phyloP scores from a whole-genome alignment of 2,888 invertebrate genomes.

The Caenorhabditis panamensis region DNA sequence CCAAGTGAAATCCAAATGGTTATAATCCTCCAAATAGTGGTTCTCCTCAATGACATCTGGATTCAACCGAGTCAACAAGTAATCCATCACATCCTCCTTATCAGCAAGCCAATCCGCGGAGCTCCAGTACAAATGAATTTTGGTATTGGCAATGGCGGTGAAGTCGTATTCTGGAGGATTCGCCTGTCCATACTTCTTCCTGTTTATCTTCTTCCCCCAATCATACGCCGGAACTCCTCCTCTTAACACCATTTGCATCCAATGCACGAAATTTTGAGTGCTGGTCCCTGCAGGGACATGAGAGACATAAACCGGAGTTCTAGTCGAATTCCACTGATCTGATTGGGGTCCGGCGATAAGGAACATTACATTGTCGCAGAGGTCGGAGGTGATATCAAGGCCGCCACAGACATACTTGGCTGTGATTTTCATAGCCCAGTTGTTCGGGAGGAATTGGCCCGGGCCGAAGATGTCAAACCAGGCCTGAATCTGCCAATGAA shows the following conservation, averaged over 20 bases:
- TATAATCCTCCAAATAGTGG: slow-evolving; percentile 60
- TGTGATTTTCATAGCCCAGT: slow-evolving; percentile 71
- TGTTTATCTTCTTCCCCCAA: slow-evolving; percentile 65
- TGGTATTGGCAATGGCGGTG: slow-evolving; percentile 43
- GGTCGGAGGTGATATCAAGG: slow-evolving; percentile 70
- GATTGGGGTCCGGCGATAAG: slow-evolving; percentile 86
- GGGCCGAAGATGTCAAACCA: slow-evolving; percentile 82
- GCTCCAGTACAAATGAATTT: slow-evolving; percentile 73
- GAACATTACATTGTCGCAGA: slow-evolving; percentile 88
- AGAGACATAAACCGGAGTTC: slow-evolving; percentile 81
- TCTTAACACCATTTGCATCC: slow-evolving; percentile 80
- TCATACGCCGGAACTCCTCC: slow-evolving; percentile 66
- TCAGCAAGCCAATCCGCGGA: slow-evolving; percentile 75
- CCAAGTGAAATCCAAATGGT: slow-evolving; percentile 75
- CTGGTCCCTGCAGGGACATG: slow-evolving; percentile 83
- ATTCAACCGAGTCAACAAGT: slow-evolving; percentile 61
- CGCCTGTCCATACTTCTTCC: slow-evolving; percentile 67
- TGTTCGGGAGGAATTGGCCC: slow-evolving; percentile 82
- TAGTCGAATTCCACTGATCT: slow-evolving; percentile 74
- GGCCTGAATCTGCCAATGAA: slow-evolving; percentile 68
- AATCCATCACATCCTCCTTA: slow-evolving; percentile 62
- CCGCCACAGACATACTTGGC: slow-evolving; percentile 76
- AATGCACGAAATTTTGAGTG: slow-evolving; percentile 82
- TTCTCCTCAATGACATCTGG: slow-evolving; percentile 59
- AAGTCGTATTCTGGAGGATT: slow-evolving; percentile 70